Conservation (phyloP, 1,140 invertebrate genomes). For the Ruditapes philippinarum region DNA sequence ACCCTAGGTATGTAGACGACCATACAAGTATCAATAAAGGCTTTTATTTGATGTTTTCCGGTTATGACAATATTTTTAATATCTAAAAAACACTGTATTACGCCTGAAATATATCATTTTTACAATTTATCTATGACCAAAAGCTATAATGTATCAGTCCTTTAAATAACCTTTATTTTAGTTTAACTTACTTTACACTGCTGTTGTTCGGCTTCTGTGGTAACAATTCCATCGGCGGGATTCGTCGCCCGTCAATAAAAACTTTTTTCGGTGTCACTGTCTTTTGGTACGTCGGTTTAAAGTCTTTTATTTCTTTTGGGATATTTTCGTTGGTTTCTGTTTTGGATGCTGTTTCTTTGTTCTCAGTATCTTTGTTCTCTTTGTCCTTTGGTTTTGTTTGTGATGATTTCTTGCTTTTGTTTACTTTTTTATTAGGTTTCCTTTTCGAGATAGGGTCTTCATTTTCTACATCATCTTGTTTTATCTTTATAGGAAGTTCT, state of each 20-base stretch:
- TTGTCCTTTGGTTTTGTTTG: constrained; percentile 3
- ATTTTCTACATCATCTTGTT: background rate
- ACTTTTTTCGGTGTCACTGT: constrained; percentile 82
- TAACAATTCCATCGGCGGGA: constrained; percentile 81
- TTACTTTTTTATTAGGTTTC: background rate
- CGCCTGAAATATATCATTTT: too few relatives aligned
- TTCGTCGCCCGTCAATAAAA: constrained; percentile 81
- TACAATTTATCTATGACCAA: too few relatives aligned
- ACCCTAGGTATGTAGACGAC: too few relatives aligned
- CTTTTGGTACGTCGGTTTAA: constrained; percentile 78
- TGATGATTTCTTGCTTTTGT: background rate
- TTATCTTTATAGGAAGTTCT: background rate
- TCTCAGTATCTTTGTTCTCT: background rate
- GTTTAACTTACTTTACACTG: constrained; percentile 83
- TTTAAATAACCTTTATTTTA: too few relatives aligned
- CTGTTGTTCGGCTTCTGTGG: constrained; percentile 84
- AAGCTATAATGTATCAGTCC: too few relatives aligned
- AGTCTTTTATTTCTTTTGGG: constrained; percentile 77
- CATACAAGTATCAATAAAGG: too few relatives aligned
- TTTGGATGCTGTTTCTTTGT: background rate
- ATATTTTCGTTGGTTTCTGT: constrained; percentile 55
- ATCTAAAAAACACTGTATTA: too few relatives aligned
- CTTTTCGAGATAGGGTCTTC: background rate
- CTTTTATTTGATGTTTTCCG: too few relatives aligned
- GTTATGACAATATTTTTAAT: too few relatives aligned